Conservation (phyloP, 2,888 invertebrate species). For the Noctua janthe region DNA sequence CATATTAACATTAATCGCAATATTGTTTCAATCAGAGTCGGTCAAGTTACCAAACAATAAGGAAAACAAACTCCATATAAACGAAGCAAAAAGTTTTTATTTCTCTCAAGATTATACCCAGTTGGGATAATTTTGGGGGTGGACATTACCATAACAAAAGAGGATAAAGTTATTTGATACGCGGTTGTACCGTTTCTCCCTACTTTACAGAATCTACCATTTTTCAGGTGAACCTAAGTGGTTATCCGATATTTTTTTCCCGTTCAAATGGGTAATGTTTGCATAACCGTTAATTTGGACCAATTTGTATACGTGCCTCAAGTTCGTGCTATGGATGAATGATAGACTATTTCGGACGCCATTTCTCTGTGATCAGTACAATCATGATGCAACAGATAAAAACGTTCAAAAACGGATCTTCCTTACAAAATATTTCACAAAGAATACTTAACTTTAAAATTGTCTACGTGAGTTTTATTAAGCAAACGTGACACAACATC, state of each 20-base stretch:
- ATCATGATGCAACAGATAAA: not conserved
- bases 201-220: conserved; percentile 77
- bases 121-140: conserved; percentile 82
- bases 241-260: conserved; percentile 77
- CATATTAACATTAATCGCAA: conserved; percentile 48
- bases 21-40: conserved; percentile 55
- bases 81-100: conserved; percentile 74
- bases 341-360: conserved; percentile 37
- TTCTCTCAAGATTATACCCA: conserved; percentile 79
- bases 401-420: conserved; percentile 27
- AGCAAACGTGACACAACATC: conserved; percentile 58
- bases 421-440: conserved; percentile 37
- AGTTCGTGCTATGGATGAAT: conserved; percentile 57
- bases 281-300: conserved; percentile 78
- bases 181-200: conserved; percentile 67
- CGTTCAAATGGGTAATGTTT: conserved; percentile 66
- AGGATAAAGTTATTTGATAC: conserved; percentile 87
- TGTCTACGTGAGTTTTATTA: conserved; percentile 56
- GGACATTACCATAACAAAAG: conserved; percentile 88
- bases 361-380: not conserved
- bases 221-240: conserved; percentile 80
- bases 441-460: conserved; percentile 49
- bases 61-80: conserved; percentile 55
- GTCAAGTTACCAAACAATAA: conserved; percentile 50
- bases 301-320: conserved; percentile 73